Conservation (phyloP, 2,113 vertebrate genomes). For the Cyrtonyx montezumae region DNA sequence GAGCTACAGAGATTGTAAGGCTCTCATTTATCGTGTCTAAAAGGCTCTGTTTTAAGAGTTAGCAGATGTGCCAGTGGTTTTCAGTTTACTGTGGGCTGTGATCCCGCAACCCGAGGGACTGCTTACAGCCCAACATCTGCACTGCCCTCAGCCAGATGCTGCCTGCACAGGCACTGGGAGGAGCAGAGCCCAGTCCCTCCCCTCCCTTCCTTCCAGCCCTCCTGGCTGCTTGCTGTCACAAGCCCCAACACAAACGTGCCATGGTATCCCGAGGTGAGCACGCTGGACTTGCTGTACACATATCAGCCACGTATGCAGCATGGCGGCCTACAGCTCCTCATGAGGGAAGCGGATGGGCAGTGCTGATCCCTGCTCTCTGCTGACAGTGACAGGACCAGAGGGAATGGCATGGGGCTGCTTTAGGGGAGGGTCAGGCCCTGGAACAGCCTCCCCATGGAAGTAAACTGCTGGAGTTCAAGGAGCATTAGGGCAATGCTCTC, state of each 20-base stretch:
- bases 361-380: too few species aligned
- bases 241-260: fast-evolving
- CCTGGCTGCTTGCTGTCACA: neutral
- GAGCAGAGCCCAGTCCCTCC: neutral
- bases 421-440: too few species aligned
- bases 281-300: neutral
- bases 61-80: neutral
- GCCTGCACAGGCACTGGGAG: neutral
- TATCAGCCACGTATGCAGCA: neutral
- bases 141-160: fast-evolving
- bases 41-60: neutral
- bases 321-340: too few species aligned
- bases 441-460: too few species aligned
- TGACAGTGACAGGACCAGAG: too few species aligned
- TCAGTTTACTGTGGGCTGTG: neutral
- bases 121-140: neutral
- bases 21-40: neutral
- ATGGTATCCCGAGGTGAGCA: fast-evolving
- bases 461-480: too few species aligned
- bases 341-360: too few species aligned
- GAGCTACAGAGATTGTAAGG: neutral
- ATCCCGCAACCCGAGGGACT: neutral
- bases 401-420: too few species aligned
- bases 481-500: too few species aligned
- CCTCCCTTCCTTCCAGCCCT: neutral